A percentile compares a stretch with the other conserved stretches of the same genome.
phyloP scores from a whole-genome alignment of 2,113 vertebrate genomes.

The Ardeotis arabs region DNA sequence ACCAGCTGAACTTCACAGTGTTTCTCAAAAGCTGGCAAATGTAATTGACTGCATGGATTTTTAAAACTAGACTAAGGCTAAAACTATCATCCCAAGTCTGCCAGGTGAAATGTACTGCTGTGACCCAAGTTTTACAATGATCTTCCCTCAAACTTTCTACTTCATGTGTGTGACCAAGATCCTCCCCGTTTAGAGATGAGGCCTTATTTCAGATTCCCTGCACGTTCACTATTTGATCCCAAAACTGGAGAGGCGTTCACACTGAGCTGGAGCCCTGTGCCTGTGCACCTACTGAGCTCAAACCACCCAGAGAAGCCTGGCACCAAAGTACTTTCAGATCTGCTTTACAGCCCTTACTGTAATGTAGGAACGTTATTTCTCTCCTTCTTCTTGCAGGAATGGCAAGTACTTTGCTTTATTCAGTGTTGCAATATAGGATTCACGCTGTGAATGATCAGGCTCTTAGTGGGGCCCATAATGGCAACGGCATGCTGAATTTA shows the following conservation, averaged over 20 bases:
- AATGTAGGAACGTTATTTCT: conserved; percentile 3
- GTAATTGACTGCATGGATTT: background rate
- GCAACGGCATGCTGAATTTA: conserved; percentile 46
- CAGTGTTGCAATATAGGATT: background rate
- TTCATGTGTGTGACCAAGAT: background rate
- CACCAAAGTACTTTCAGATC: background rate
- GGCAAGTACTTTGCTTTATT: conserved; percentile 5
- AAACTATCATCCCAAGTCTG: background rate
- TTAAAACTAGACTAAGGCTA: background rate
- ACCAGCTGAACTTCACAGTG: background rate
- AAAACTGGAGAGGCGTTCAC: background rate
- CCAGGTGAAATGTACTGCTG: background rate
- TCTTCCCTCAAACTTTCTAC: background rate
- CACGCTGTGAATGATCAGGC: conserved; percentile 24
- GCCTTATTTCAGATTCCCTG: background rate
- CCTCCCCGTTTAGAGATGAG: background rate
- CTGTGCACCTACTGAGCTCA: background rate
- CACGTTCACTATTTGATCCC: background rate
- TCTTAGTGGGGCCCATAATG: background rate
- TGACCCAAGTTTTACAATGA: background rate
- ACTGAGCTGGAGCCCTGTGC: background rate
- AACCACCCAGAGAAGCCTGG: background rate
- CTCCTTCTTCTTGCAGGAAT: background rate
- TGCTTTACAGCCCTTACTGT: background rate
- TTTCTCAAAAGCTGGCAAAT: background rate